Percentiles rank a stretch among this genome's conserved stretches.
These are phyloP conservation scores for Orius laevigatus DNA, from an alignment of 1,140 invertebrate species.

Conservation along the genomic window DNA sequence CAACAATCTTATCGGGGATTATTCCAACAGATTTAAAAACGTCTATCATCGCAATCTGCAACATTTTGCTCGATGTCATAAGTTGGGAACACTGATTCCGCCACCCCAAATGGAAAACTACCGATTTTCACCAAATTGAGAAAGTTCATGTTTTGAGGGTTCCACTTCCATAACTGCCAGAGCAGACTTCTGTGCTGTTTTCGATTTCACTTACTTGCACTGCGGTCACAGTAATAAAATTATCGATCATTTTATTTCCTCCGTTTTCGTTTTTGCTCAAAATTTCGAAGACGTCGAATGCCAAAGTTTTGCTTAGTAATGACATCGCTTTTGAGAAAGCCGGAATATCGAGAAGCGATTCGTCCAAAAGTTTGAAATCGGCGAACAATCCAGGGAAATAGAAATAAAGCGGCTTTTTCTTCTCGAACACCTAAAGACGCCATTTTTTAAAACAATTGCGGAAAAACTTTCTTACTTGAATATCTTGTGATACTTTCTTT, in stretches of 20 bases:
- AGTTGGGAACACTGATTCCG: no score
- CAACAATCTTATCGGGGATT: slow-evolving; percentile 54
- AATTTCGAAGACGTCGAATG: no score
- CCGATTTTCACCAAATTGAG: no score
- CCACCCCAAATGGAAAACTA: no score
- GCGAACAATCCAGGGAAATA: neutral
- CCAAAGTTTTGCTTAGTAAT: no score
- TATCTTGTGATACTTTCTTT: slow-evolving; percentile 8
- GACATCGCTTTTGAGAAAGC: neutral
- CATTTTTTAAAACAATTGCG: no score
- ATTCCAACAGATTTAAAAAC: slow-evolving; percentile 44
- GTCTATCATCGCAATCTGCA: slow-evolving; percentile 55
- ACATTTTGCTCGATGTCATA: no score
- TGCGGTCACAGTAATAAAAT: slow-evolving; percentile 79
- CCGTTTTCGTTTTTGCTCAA: slow-evolving; percentile 32
- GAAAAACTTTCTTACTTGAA: no score
- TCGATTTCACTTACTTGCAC: slow-evolving; percentile 50
- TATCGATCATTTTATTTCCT: slow-evolving; percentile 69
- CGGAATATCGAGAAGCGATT: slow-evolving; percentile 1
- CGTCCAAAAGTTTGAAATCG: slow-evolving; percentile 2
- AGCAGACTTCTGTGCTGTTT: no score
- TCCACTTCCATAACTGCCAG: no score
- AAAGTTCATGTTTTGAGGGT: no score
- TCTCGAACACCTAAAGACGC: neutral
- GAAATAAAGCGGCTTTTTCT: neutral